Evolutionary conservation across 2,113 vertebrate species (phyloP), one percentile per base, ranked within the genome.

Genomic region (Coreoperca whiteheadi): DNA sequence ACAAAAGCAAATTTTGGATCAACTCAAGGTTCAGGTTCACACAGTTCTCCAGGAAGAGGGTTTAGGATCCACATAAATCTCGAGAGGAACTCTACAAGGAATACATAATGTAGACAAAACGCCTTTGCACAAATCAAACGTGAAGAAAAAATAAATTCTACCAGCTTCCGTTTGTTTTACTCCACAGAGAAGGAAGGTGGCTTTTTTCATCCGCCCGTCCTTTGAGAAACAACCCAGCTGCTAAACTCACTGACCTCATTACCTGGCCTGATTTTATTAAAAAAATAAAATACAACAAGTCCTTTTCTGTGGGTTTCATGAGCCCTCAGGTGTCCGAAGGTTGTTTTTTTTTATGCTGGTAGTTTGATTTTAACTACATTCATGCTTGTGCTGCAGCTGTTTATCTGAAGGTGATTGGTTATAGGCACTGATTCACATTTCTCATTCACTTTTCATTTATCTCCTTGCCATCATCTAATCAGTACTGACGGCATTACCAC

Each of bases 181-280:
- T 85, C 92, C 90, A 95, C 94, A 92, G 93, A 90, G 92, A 95
- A 95, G 96, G 95, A 96, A 96, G 95, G 96, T 94, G 95, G 95
- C 95, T 94, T 90, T 61, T 77, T 48, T 53, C 82, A 82, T 88
- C 63, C 43, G 65, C 83, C 77, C 43, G 21, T 57, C 65, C 64
- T 72, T 57, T 25, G 28, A 73, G 32, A 77, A 67, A 39, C 74
- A 46, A 78, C 65, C 71, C 73, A 68, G 77, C 78, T 74, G 63
- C 71, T 70, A 20, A 63, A 68, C 75, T 73, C 59, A 50, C 37
- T 51, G 30, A 66, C 43, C 53, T 72, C 41, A 48, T 74, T 21
- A 74, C 67, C 77, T 50, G 76, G n/a, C 79, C 76, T 61, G 11
- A 72, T 72, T 79, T 71, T 65, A 46, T 75, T 64, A 43, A 51